phyloP scores from a whole-genome alignment of 2,797 vertebrate genomes.

The Paguma larvata region DNA sequence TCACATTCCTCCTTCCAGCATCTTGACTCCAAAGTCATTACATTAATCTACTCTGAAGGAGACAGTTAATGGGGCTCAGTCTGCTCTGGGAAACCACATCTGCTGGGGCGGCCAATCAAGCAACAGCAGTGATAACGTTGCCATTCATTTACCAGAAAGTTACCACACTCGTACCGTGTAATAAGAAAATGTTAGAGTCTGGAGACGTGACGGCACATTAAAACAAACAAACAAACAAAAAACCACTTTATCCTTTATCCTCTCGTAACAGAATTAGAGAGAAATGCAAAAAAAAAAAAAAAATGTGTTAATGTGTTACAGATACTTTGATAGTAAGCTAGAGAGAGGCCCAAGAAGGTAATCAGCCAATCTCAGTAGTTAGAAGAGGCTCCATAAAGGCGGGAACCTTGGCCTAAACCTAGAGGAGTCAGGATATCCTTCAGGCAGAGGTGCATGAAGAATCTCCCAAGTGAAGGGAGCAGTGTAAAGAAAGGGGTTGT shows the following conservation, averaged over 20 bases:
- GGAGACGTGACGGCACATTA: not conserved
- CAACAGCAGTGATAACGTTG: not conserved
- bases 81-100: not conserved
- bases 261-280: not conserved
- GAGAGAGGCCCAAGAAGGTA: not conserved
- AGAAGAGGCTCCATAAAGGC: not conserved
- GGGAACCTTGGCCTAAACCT: not conserved
- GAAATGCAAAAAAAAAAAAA: not conserved
- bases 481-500: not conserved
- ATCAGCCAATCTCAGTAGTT: not conserved
- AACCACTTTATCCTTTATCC: not conserved
- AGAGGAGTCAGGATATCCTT: not conserved
- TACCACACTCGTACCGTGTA: not conserved
- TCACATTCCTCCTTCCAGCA: not conserved
- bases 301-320: not conserved
- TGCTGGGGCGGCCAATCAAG: not conserved
- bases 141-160: not conserved
- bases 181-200: not conserved
- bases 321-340: not conserved
- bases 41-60: not conserved
- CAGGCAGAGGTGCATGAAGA: not conserved
- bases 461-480: not conserved
- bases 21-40: not conserved
- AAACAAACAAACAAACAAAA: not conserved
- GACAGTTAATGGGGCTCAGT: not conserved